Percentiles rank a stretch among this genome's conserved stretches.
Evolutionary conservation across 1,140 invertebrate genomes (phyloP).

Genomic region (Neelides sp.): DNA sequence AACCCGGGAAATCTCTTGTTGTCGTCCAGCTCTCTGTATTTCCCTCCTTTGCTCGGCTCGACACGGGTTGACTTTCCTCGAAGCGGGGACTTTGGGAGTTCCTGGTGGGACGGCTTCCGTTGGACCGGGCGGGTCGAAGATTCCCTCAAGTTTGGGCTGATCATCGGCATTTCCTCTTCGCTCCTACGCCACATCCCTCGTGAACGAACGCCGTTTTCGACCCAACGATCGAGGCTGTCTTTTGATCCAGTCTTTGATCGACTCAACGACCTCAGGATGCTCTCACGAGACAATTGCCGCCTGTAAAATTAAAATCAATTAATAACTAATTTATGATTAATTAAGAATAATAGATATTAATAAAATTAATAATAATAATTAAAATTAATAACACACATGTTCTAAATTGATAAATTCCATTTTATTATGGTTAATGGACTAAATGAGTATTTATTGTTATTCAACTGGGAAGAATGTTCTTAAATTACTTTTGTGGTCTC

Average conservation of each 20-base stretch:
- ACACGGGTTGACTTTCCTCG: constrained; percentile 35
- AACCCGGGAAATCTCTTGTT: constrained; percentile 43
- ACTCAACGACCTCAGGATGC: constrained; percentile 25
- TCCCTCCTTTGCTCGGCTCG: background rate
- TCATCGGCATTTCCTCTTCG: constrained; percentile 32
- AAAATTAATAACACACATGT: too few species aligned
- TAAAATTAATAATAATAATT: background rate
- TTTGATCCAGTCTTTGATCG: constrained; percentile 29
- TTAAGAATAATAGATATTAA: background rate
- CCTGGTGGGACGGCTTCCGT: constrained; percentile 37
- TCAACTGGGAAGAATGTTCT: too few species aligned
- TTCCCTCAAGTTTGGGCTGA: constrained; percentile 38
- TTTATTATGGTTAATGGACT: too few species aligned
- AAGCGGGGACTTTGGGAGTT: constrained; percentile 37
- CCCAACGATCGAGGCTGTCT: constrained; percentile 31
- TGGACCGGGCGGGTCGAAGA: constrained; percentile 36
- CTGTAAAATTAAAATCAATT: constrained; percentile 20
- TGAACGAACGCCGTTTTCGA: constrained; percentile 28
- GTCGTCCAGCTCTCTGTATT: constrained; percentile 43
- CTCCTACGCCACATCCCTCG: constrained; percentile 23
- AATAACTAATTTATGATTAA: background rate
- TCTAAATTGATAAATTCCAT: too few species aligned
- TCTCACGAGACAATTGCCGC: constrained; percentile 28
- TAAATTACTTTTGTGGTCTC: too few species aligned
- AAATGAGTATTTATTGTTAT: too few species aligned